Percentiles rank a stretch among this genome's conserved stretches.
phyloP scores from a whole-genome alignment of 2,888 invertebrate species.

The Drosophila nr. perissopoda region DNA sequence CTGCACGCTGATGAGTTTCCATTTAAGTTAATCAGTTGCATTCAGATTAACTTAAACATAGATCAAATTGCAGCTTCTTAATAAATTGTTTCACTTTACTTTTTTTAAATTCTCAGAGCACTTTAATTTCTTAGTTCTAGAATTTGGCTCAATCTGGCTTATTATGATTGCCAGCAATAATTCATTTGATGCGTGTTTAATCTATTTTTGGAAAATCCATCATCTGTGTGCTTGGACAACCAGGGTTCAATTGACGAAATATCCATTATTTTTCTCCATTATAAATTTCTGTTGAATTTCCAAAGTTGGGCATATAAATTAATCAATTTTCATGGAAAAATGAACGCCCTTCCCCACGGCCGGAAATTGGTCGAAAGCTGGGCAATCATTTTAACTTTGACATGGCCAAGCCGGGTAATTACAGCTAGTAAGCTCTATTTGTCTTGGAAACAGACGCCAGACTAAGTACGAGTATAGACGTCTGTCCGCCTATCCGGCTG shows the following conservation, averaged over 20 bases:
- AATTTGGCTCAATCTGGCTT: neutral
- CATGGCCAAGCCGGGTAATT: slow-evolving; percentile 16
- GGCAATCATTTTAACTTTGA: slow-evolving; percentile 14
- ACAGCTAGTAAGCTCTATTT: slow-evolving; percentile 17
- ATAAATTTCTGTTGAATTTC: slow-evolving; percentile 10
- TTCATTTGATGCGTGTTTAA: slow-evolving; percentile 9
- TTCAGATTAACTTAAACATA: neutral
- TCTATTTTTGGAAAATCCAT: slow-evolving; percentile 2
- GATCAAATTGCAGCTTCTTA: neutral
- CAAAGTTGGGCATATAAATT: slow-evolving; percentile 11
- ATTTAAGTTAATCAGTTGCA: neutral
- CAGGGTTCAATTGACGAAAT: slow-evolving; percentile 1
- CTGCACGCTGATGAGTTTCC: neutral
- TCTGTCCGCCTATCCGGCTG: neutral
- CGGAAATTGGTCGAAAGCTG: slow-evolving; percentile 8
- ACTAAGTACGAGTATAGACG: neutral
- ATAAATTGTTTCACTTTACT: neutral
- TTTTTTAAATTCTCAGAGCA: neutral
- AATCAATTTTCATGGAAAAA: slow-evolving; percentile 13
- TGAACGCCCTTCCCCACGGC: neutral
- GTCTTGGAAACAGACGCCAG: slow-evolving; percentile 6
- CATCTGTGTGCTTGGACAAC: slow-evolving; percentile 1
- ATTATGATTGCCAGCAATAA: neutral
- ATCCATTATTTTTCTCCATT: slow-evolving; percentile 7
- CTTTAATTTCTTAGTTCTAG: neutral